phyloP scores from a whole-genome alignment of 2,888 invertebrate genomes.

The Notodonta dromedarius region DNA sequence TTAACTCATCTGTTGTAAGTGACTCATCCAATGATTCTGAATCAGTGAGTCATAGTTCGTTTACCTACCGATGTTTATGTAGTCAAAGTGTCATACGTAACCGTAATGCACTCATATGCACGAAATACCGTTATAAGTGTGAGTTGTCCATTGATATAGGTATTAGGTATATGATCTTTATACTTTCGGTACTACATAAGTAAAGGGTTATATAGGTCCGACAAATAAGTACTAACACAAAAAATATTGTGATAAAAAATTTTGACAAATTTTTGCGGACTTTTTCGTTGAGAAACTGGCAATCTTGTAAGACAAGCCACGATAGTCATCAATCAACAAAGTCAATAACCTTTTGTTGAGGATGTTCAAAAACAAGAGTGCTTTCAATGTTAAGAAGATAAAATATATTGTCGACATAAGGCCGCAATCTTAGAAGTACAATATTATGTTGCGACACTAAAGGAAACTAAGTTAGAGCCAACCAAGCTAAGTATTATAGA shows the following conservation, averaged over 20 bases:
- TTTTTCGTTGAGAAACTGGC: no score
- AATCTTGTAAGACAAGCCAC: no score
- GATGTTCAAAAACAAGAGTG: not conserved
- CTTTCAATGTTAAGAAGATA: not conserved
- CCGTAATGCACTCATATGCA: conserved; percentile 8
- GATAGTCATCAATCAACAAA: not conserved
- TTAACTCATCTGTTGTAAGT: conserved; percentile 48
- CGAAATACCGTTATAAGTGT: conserved; percentile 14
- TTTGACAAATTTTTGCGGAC: no score
- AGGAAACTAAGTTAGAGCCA: no score
- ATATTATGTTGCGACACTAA: no score
- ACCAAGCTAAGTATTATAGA: no score
- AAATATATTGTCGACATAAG: not conserved
- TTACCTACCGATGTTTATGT: conserved; percentile 60
- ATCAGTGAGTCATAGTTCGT: conserved; percentile 69
- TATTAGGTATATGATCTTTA: not conserved
- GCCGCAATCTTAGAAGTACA: not conserved
- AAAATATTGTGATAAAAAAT: not conserved
- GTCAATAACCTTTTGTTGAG: not conserved
- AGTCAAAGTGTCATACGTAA: conserved; percentile 28
- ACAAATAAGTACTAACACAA: not conserved
- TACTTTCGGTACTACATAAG: no score
- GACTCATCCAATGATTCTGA: conserved; percentile 63
- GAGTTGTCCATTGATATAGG: not conserved
- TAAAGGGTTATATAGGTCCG: no score